phyloP scores from a whole-genome alignment of 2,113 vertebrate genomes.

The Pangasianodon hypophthalmus region DNA sequence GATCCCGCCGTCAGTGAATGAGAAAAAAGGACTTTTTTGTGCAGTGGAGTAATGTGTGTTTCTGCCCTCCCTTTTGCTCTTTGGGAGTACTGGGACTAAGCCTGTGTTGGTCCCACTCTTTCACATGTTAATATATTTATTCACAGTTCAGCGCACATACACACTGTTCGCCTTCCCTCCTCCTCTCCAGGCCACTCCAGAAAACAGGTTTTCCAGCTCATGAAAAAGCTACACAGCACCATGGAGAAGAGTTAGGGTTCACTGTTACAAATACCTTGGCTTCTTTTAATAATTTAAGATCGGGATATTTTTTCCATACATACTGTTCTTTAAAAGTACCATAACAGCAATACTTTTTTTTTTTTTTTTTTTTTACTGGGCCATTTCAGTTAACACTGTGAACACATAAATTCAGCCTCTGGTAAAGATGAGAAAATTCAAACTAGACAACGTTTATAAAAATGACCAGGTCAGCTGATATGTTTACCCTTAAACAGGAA shows the following conservation, averaged over 20 bases:
- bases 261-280: neutral
- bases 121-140: slow-evolving; percentile 78
- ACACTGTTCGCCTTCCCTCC: slow-evolving; percentile 45
- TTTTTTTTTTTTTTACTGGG: neutral
- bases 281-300: neutral
- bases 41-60: slow-evolving; percentile 30
- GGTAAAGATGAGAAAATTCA: no score
- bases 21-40: slow-evolving; percentile 22
- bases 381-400: neutral
- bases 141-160: slow-evolving; percentile 64
- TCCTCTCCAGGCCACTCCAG: slow-evolving; percentile 50
- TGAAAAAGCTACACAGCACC: slow-evolving; percentile 7
- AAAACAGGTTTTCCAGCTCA: neutral
- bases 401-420: neutral
- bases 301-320: neutral
- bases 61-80: slow-evolving; percentile 25
- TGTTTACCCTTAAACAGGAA: neutral
- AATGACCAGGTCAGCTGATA: neutral
- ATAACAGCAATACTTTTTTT: neutral
- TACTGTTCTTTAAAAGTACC: neutral
- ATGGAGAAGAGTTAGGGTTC: neutral
- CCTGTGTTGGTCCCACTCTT: slow-evolving; percentile 64
- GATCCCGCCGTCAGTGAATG: neutral
- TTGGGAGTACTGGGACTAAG: slow-evolving; percentile 42
- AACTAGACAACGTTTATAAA: neutral